phyloP scores from a whole-genome alignment of 2,113 vertebrate genomes.

The Oreochromis tanganicae region DNA sequence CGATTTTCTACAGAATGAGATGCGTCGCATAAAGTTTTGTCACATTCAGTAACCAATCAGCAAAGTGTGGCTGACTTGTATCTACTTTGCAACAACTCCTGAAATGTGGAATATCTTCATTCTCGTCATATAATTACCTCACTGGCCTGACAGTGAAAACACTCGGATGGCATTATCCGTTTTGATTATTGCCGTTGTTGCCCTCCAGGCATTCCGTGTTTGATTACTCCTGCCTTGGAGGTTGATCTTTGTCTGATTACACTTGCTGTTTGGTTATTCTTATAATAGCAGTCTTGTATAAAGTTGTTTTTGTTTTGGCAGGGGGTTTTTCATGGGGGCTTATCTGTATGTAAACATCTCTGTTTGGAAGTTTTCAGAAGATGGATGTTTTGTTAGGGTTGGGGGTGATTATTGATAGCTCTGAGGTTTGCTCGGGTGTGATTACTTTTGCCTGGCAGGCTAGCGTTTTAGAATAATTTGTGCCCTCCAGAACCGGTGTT shows the following conservation, averaged over 20 bases:
- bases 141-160: background rate
- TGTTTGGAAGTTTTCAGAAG: conserved; percentile 21
- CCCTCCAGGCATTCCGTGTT: conserved; percentile 22
- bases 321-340: conserved; percentile 3
- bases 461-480: conserved; percentile 44
- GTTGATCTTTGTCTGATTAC: conserved; percentile 45
- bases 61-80: background rate
- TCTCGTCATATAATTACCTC: conserved; percentile 5
- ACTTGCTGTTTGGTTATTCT: conserved; percentile 1
- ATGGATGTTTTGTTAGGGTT: background rate
- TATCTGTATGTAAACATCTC: conserved; percentile 61
- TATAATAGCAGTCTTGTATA: conserved; percentile 11
- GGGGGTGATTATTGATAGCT: conserved; percentile 42
- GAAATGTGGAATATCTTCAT: background rate
- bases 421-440: conserved; percentile 34
- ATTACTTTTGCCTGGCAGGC: conserved; percentile 48
- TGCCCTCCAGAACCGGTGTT: conserved; percentile 50
- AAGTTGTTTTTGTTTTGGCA: conserved; percentile 17
- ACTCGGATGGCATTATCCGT: background rate
- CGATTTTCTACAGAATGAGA: background rate
- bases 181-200: conserved; percentile 5
- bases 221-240: conserved; percentile 38
- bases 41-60: background rate
- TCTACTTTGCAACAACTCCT: background rate
- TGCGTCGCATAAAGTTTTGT: background rate